phyloP scores from a whole-genome alignment of 1,140 invertebrate species.

The Ceratitis capitata region DNA sequence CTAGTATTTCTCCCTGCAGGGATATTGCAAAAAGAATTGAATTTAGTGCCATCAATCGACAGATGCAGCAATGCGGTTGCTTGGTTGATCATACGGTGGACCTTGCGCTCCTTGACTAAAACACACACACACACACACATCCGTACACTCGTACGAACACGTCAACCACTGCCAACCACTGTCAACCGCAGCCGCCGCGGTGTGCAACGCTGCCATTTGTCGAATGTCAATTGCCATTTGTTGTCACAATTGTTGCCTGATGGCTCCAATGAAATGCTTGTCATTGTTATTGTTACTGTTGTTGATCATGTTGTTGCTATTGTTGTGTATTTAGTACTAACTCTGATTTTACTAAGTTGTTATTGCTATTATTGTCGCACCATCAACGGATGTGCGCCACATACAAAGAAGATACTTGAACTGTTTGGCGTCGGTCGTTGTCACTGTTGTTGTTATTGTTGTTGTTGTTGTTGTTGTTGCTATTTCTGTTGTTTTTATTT shows the following conservation, averaged over 20 bases:
- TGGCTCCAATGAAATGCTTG: not conserved
- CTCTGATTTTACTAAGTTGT: too few species aligned
- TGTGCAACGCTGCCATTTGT: not conserved
- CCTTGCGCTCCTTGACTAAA: not conserved
- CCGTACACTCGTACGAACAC: not conserved
- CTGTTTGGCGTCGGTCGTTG: not conserved
- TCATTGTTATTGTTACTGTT: not conserved
- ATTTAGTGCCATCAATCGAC: not conserved
- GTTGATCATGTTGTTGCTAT: not conserved
- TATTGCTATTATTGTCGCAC: conserved; percentile 2
- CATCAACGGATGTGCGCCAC: not conserved
- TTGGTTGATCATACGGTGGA: not conserved
- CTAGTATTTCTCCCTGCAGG: too few species aligned
- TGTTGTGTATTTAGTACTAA: not conserved
- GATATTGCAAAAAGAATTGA: not conserved
- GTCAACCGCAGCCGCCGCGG: not conserved
- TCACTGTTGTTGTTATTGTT: conserved; percentile 25
- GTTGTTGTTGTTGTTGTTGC: conserved; percentile 25
- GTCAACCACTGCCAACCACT: not conserved
- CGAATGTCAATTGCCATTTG: not conserved
- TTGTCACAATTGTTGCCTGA: conserved; percentile 8
- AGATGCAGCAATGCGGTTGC: not conserved
- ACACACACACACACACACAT: not conserved
- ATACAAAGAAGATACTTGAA: conserved; percentile 22
- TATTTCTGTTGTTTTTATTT: conserved; percentile 11